Conservation (phyloP, 2,797 vertebrate genomes). For the Aselliscus stoliczkanus region DNA sequence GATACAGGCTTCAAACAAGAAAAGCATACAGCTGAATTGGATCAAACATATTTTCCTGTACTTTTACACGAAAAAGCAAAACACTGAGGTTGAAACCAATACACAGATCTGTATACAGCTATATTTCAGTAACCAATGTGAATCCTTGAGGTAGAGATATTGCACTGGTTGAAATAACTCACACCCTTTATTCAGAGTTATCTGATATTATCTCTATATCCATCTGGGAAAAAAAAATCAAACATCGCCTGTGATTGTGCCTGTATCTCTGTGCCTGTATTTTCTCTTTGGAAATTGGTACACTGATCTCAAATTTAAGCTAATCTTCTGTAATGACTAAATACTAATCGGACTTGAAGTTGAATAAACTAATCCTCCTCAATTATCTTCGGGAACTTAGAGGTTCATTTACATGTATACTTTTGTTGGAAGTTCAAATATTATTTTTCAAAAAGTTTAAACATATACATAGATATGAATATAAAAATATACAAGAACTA, state of each 20-base stretch:
- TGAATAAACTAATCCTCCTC: not conserved
- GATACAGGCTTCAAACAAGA: not conserved
- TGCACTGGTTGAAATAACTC: not conserved
- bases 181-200: not conserved
- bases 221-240: not conserved
- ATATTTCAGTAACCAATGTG: not conserved
- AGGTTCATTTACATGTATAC: not conserved
- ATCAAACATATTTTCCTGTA: not conserved
- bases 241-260: not conserved
- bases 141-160: not conserved
- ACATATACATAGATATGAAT: not conserved
- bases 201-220: not conserved
- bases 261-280: not conserved
- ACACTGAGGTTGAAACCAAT: not conserved
- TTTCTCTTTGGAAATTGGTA: not conserved
- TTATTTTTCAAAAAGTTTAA: not conserved
- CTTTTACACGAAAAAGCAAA: not conserved
- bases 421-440: not conserved
- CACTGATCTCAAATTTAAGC: not conserved
- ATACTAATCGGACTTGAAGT: not conserved
- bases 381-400: not conserved
- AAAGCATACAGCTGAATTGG: not conserved
- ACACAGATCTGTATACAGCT: rapidly evolving
- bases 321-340: not conserved
- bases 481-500: not conserved